Evolutionary conservation across 2,797 vertebrate species (phyloP).

Genomic region (Valencia hispanica): DNA sequence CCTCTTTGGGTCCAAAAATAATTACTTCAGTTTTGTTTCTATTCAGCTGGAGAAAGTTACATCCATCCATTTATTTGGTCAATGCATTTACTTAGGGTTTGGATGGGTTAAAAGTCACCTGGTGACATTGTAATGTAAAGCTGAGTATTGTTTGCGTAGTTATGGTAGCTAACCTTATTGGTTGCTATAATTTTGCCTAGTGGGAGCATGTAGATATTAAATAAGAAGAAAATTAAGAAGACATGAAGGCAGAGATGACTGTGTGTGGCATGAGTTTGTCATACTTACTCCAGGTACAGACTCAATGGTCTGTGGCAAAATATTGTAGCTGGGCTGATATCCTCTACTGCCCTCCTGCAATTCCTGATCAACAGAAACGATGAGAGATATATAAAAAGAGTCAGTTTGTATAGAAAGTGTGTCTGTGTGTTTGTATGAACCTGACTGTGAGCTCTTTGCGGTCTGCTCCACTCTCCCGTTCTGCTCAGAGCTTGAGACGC

Average conservation of each 20-base stretch:
- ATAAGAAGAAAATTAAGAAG: too few species aligned
- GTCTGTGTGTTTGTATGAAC: conserved; percentile 31
- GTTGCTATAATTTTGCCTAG: too few species aligned
- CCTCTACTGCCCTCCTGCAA: conserved; percentile 66
- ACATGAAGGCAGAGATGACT: not conserved
- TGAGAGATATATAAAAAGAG: not conserved
- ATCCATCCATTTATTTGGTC: too few species aligned
- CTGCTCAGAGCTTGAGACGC: conserved; percentile 79
- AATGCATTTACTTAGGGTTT: too few species aligned
- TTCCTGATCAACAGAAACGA: conserved; percentile 54
- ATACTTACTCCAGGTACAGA: conserved; percentile 64
- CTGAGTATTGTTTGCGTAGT: too few species aligned
- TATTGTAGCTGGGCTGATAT: conserved; percentile 71
- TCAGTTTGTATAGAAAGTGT: not conserved
- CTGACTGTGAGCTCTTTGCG: conserved; percentile 70
- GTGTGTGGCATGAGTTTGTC: not conserved
- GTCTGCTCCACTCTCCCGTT: conserved; percentile 53
- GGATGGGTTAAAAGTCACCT: too few species aligned
- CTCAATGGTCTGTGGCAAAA: conserved; percentile 57
- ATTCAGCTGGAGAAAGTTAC: too few species aligned
- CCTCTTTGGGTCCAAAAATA: too few species aligned
- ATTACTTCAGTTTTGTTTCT: too few species aligned
- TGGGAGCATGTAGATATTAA: too few species aligned
- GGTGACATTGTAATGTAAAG: too few species aligned
- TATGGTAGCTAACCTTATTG: too few species aligned